A percentile compares a stretch with the other conserved stretches of the same genome.
Conservation (phyloP, 2,797 vertebrate species). For the Threskiornis aethiopicus region DNA sequence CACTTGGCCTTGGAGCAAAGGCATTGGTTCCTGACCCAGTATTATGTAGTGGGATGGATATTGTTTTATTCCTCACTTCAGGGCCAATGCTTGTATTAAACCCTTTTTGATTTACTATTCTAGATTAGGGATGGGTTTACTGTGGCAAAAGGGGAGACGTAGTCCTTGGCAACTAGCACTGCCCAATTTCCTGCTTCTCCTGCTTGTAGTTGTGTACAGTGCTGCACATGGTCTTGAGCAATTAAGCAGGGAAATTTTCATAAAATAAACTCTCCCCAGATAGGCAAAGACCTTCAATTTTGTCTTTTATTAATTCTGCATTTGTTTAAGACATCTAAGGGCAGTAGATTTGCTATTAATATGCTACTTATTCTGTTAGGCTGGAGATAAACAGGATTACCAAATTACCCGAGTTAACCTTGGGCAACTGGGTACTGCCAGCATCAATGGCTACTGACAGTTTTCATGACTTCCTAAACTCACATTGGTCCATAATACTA, state of each 20-base stretch:
- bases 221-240: not conserved
- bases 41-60: not conserved
- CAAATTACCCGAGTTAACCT: not conserved
- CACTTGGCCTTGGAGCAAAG: not conserved
- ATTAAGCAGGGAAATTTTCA: not conserved
- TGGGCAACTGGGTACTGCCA: not conserved
- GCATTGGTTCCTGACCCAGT: not conserved
- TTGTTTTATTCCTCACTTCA: not conserved
- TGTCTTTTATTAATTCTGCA: not conserved
- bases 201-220: accelerated
- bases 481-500: not conserved
- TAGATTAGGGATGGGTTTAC: not conserved
- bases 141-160: not conserved
- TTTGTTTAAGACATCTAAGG: not conserved
- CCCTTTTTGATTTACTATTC: not conserved
- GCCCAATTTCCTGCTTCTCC: not conserved
- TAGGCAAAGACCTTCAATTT: not conserved
- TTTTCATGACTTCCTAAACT: not conserved
- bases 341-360: not conserved
- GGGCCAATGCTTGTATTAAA: not conserved
- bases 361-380: not conserved
- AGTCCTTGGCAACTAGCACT: not conserved
- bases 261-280: not conserved
- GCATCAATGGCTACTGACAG: not conserved
- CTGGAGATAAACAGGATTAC: not conserved